Evolutionary conservation across 2,113 vertebrate species (phyloP), one percentile per base, ranked within the genome.

Genomic region (Aramus guarauna): DNA sequence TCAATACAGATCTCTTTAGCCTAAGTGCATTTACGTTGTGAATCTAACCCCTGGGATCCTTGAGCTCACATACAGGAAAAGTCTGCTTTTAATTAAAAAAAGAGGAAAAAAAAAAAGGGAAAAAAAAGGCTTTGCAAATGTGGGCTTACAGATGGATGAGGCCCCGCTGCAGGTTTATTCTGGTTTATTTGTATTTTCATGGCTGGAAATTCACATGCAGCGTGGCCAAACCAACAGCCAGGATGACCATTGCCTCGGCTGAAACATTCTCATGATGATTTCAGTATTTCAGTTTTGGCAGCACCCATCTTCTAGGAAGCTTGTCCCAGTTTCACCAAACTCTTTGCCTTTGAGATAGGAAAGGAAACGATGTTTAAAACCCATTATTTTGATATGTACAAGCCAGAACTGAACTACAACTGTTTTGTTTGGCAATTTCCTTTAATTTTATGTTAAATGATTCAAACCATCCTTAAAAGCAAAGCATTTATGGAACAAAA

Each of bases 401-500:
- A 94, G 84, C 53, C 87, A 93, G 69, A 95, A 91, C 45, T 64
- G 85, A 96, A 91, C 64, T 91, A 85, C 77, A 96, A 96, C 71
- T 92, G 77, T 56, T 96, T 93, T 9, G 1, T 48, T 92, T 91
- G 85, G 85, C 93, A 93, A 96, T 94, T 95, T 93, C 53, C 77
- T 94, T 93, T 92, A 81, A 94, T 94, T 94, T 92, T 94, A 96
- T 72, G 71, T 85, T 96, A 95, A 95, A 90, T 34, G 77, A 96
- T 91, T 93, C 85, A 91, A 96, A 85, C 34, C 48, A 85, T 58
- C 69, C 58, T 88, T 82, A 93, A 95, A 94, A 94, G 74, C 36
- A 96, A 91, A 88, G 84, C 74, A 88, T 92, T 88, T 86, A 90
- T 76, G 84, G 94, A 90, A 88, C 63, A 89, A 96, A 97, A 91